These are phyloP conservation scores for Anagyrus pseudococci DNA, from an alignment of 2,888 invertebrate species.

Conservation along the genomic window DNA sequence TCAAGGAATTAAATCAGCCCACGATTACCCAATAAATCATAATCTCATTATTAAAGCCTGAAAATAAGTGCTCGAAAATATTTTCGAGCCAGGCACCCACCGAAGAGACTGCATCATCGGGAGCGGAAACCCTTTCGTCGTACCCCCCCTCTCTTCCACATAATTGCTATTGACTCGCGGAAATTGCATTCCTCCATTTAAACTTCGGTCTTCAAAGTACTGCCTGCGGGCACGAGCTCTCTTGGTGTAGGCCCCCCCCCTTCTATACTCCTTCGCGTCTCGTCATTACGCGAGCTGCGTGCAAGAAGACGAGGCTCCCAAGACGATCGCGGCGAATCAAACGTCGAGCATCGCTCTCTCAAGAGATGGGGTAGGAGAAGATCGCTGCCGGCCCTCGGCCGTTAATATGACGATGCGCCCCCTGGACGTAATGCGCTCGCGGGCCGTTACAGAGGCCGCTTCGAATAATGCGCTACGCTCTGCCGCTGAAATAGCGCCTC, in stretches of 20 bases:
- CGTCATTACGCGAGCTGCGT: constrained; percentile 1
- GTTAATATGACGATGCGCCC: constrained; percentile 36
- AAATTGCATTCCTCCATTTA: constrained; percentile 42
- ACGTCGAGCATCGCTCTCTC: too few relatives aligned
- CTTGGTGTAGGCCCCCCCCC: too few relatives aligned
- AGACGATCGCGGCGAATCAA: constrained; percentile 35
- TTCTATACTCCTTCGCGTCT: too few relatives aligned
- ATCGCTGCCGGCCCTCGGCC: too few relatives aligned
- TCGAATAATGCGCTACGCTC: too few relatives aligned
- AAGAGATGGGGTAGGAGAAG: too few relatives aligned
- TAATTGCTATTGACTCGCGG: constrained; percentile 41
- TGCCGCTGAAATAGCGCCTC: constrained; percentile 9
- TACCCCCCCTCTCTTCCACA: constrained; percentile 4
- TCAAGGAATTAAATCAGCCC: constrained; percentile 25
- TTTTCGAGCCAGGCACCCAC: constrained; percentile 17
- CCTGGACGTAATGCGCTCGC: constrained; percentile 28
- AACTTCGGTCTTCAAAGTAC: constrained; percentile 39
- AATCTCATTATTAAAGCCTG: constrained; percentile 35
- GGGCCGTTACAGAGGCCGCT: too few relatives aligned
- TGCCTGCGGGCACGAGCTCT: constrained; percentile 37
- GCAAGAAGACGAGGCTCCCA: constrained; percentile 10
- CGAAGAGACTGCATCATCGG: not conserved
- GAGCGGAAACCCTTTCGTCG: not conserved
- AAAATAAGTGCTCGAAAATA: constrained; percentile 35
- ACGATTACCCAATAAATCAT: constrained; percentile 36